Percentiles rank a stretch among this genome's conserved stretches.
Evolutionary conservation across 2,797 vertebrate genomes (phyloP).

Genomic region (Hirundo rustica): DNA sequence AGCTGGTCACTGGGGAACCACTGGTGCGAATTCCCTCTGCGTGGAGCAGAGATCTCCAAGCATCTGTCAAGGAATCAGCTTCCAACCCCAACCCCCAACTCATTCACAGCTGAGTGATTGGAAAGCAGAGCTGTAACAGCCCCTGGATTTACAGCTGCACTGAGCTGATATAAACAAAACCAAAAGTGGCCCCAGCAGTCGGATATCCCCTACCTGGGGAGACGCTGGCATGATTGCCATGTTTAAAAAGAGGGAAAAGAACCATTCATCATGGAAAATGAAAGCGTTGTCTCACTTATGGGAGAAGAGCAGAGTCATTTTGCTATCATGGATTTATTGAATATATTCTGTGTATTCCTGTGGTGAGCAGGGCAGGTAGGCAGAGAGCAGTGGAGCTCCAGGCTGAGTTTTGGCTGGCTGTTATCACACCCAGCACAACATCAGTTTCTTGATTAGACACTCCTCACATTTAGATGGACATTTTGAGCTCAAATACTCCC

Average conservation of each 20-base stretch:
- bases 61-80: not conserved
- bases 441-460: not conserved
- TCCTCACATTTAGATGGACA: not conserved
- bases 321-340: not conserved
- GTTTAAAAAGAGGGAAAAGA: constrained; percentile 17
- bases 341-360: not conserved
- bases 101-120: not conserved
- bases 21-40: not conserved
- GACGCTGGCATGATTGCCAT: not conserved
- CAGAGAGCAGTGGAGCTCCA: not conserved
- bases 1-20: not conserved
- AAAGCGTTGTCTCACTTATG: not conserved
- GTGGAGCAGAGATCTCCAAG: not conserved
- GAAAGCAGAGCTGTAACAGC: not conserved
- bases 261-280: constrained; percentile 21
- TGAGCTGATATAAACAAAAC: not conserved
- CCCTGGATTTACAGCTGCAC: constrained; percentile 13
- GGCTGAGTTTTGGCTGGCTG: not conserved
- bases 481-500: not conserved
- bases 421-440: not conserved
- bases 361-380: not conserved
- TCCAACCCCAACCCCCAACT: not conserved
- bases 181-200: constrained; percentile 9
- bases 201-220: constrained; percentile 8
- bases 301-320: not conserved